phyloP scores from a whole-genome alignment of 2,113 vertebrate species.

The Melanocharis versteri region DNA sequence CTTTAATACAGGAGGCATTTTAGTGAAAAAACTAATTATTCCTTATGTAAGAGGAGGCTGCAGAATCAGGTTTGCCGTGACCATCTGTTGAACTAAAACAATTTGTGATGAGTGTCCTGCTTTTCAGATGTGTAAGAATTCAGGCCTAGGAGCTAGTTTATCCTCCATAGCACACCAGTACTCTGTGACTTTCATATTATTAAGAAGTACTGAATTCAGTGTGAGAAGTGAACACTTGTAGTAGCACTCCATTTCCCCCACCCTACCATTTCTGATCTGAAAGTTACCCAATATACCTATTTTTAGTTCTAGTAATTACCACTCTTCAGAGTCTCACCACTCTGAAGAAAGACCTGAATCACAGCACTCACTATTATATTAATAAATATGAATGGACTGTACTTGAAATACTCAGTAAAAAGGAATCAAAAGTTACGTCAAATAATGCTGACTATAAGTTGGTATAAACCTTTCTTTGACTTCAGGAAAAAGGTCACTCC shows the following conservation, averaged over 20 bases:
- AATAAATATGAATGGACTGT: not conserved
- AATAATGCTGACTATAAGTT: not conserved
- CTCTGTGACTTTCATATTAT: not conserved
- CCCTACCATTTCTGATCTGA: not conserved
- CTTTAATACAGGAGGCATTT: not conserved
- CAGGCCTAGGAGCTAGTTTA: not conserved
- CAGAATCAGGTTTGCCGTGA: not conserved
- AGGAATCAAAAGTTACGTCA: not conserved
- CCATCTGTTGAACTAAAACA: not conserved
- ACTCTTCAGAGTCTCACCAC: not conserved
- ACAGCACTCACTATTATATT: not conserved
- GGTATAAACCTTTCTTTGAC: not conserved
- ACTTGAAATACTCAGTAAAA: not conserved
- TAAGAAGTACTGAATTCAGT: not conserved
- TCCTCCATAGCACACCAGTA: not conserved
- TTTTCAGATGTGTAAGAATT: not conserved
- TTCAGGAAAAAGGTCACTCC: not conserved
- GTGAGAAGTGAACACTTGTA: not conserved
- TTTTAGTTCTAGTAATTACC: not conserved
- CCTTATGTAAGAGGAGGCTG: not conserved
- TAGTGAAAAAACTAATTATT: not conserved
- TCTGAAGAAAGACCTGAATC: not conserved
- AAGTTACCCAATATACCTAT: not conserved
- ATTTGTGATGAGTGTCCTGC: not conserved
- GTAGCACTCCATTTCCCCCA: not conserved